Percentiles rank a stretch among this genome's conserved stretches.
These are phyloP conservation scores for Nerophis ophidion DNA, from an alignment of 2,113 vertebrate genomes.

Conservation along the genomic window DNA sequence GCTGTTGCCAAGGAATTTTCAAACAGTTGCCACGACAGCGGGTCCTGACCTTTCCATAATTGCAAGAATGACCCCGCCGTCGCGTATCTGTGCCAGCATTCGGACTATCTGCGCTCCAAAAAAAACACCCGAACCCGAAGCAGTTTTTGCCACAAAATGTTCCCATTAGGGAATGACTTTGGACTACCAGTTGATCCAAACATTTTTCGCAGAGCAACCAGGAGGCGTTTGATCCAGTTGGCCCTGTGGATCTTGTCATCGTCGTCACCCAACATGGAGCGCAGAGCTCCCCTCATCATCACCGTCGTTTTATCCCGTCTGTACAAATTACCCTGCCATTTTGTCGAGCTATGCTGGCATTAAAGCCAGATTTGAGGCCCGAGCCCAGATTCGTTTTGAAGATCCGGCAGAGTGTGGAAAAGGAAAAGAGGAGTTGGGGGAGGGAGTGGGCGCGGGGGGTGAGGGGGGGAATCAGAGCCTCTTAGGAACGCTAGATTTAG, in stretches of 20 bases:
- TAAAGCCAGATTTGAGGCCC: background rate
- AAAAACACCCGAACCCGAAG: background rate
- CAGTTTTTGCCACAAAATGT: too few species aligned
- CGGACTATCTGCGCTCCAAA: slow-evolving; percentile 11
- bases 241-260: slow-evolving; percentile 8
- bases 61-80: slow-evolving; percentile 46
- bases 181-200: slow-evolving; percentile 5
- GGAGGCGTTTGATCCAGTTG: background rate
- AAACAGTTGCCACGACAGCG: slow-evolving; percentile 55
- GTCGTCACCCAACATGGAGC: background rate
- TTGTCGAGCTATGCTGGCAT: slow-evolving; percentile 5
- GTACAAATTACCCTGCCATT: slow-evolving; percentile 3
- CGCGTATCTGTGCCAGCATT: slow-evolving; percentile 49
- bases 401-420: slow-evolving; percentile 3
- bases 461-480: background rate
- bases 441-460: background rate
- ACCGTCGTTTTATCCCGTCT: background rate
- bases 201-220: too few species aligned
- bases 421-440: slow-evolving; percentile 1
- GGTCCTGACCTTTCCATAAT: slow-evolving; percentile 64
- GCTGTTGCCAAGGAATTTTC: slow-evolving; percentile 58
- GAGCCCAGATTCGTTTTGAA: background rate
- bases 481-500: slow-evolving; percentile 2
- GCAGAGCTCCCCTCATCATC: slow-evolving; percentile 10
- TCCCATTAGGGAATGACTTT: too few species aligned